Evolutionary conservation across 2,797 vertebrate species (phyloP).

Genomic region (Argyrosomus regius): DNA sequence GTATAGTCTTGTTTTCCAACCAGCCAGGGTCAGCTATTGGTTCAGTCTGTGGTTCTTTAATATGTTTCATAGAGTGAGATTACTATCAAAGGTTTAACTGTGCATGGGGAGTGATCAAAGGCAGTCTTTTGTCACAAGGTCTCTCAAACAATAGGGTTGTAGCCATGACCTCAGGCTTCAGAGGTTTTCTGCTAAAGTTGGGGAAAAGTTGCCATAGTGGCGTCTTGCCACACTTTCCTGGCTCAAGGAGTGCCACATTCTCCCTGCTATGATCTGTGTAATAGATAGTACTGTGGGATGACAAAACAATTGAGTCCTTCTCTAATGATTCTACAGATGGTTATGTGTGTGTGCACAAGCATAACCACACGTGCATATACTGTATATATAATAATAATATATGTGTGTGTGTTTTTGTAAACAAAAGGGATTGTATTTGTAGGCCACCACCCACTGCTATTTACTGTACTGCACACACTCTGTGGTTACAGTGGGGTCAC

Average conservation of each 20-base stretch:
- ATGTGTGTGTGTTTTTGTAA: slow-evolving; percentile 12
- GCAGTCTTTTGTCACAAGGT: slow-evolving; percentile 53
- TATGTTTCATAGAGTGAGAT: slow-evolving; percentile 49
- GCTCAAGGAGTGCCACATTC: slow-evolving; percentile 30
- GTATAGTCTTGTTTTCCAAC: slow-evolving; percentile 11
- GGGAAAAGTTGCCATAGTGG: slow-evolving; percentile 44
- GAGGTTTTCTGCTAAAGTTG: slow-evolving; percentile 36
- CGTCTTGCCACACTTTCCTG: slow-evolving; percentile 42
- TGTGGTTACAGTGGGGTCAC: slow-evolving; percentile 37
- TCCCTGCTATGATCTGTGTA: slow-evolving; percentile 43
- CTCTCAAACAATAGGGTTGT: slow-evolving; percentile 61
- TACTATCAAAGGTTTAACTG: slow-evolving; percentile 59
- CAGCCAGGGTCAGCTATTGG: slow-evolving; percentile 26
- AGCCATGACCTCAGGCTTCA: slow-evolving; percentile 48
- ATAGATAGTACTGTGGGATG: slow-evolving; percentile 42
- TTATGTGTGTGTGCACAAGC: not conserved
- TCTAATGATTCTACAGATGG: slow-evolving; percentile 11
- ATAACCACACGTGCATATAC: not conserved
- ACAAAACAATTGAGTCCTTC: slow-evolving; percentile 29
- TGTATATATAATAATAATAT: not conserved
- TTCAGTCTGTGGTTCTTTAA: slow-evolving; percentile 45
- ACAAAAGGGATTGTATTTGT: slow-evolving; percentile 31
- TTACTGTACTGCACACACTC: slow-evolving; percentile 22
- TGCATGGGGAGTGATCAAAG: slow-evolving; percentile 67
- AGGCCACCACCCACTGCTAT: slow-evolving; percentile 38